Conservation (phyloP, 2,888 invertebrate species). For the Myopa testacea region DNA sequence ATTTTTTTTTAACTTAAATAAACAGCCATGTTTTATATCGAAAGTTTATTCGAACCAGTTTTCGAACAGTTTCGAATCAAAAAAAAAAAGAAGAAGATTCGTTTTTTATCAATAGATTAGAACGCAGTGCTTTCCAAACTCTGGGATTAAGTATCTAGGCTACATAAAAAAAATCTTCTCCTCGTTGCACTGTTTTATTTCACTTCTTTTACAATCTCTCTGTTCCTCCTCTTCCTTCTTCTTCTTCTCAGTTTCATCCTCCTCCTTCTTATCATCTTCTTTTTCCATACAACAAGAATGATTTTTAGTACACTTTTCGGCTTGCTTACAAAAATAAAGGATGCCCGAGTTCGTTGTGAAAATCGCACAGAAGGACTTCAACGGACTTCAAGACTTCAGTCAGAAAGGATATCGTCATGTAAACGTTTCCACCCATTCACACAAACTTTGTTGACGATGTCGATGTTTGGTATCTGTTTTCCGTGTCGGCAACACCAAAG, state of each 20-base stretch:
- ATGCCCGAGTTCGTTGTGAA: not conserved
- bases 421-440: conserved; percentile 22
- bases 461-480: not conserved
- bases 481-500: conserved; percentile 5
- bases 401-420: not conserved
- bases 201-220: no score
- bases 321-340: not conserved
- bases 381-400: not conserved
- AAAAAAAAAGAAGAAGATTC: no score
- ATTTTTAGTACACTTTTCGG: not conserved
- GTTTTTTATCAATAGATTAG: no score
- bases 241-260: not conserved
- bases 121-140: no score
- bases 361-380: conserved; percentile 4
- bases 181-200: no score
- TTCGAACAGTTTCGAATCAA: no score
- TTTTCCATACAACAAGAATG: not conserved
- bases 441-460: not conserved
- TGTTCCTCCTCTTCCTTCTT: not conserved
- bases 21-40: no score
- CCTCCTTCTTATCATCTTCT: not conserved
- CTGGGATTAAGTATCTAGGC: no score
- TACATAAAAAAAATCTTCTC: no score
- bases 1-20: no score
- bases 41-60: no score